Evolutionary conservation across 2,113 vertebrate genomes (phyloP).

Genomic region (Pseudolaguvia tuberculata): DNA sequence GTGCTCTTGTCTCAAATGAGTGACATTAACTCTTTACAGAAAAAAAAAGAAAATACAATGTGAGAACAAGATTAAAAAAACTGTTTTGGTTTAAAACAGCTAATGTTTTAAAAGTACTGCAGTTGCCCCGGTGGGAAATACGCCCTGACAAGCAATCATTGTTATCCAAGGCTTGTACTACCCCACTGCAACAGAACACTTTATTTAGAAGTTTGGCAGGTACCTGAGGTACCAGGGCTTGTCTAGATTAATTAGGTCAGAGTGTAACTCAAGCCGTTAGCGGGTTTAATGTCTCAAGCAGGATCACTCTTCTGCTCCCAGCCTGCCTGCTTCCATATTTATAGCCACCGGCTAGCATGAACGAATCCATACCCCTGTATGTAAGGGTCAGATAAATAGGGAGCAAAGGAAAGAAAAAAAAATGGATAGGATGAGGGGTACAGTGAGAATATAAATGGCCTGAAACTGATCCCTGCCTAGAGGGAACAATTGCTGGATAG

Average conservation of each 20-base stretch:
- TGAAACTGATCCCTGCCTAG: conserved; percentile 56
- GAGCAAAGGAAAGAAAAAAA: conserved; percentile 50
- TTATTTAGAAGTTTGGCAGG: conserved; percentile 64
- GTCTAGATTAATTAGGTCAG: conserved; percentile 68
- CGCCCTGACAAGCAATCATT: conserved; percentile 56
- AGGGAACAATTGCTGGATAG: conserved; percentile 54
- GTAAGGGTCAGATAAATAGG: conserved; percentile 49
- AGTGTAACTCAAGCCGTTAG: conserved; percentile 62
- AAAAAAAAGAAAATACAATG: conserved; percentile 19
- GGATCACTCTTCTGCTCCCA: conserved; percentile 61
- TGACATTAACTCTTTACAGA: conserved; percentile 17
- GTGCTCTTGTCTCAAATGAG: not conserved
- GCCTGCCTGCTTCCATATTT: conserved; percentile 64
- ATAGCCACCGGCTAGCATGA: conserved; percentile 66
- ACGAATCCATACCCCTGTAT: conserved; percentile 58
- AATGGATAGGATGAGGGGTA: conserved; percentile 50
- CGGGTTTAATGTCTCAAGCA: conserved; percentile 60
- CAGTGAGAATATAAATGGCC: conserved; percentile 59
- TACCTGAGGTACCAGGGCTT: conserved; percentile 60
- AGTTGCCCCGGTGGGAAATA: conserved; percentile 55
- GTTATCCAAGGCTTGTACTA: conserved; percentile 46
- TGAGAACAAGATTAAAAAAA: conserved; percentile 43
- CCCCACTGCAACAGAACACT: conserved; percentile 56
- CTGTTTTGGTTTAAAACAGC: conserved; percentile 58
- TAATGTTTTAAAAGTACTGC: conserved; percentile 52